These are phyloP conservation scores for Siniperca undulata DNA, from an alignment of 2,797 vertebrate species.

Conservation along the genomic window DNA sequence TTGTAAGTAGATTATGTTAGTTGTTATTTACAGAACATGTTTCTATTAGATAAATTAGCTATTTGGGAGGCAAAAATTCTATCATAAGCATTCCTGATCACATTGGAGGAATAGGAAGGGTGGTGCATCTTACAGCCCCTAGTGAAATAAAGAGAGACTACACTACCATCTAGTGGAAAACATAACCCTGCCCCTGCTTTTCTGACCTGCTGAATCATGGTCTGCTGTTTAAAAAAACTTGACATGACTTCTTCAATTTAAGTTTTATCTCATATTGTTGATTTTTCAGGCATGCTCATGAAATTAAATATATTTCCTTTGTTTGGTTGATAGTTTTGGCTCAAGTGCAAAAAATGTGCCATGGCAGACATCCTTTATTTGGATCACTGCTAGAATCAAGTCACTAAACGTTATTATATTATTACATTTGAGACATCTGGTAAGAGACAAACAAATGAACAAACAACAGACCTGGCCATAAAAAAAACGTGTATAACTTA, in stretches of 20 bases:
- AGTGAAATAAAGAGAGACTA: slow-evolving; percentile 54
- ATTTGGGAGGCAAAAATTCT: neutral
- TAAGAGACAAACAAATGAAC: neutral
- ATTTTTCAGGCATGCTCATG: neutral
- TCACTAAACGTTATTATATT: neutral
- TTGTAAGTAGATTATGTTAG: neutral
- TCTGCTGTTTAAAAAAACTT: neutral
- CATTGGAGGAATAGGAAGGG: neutral
- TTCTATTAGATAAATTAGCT: neutral
- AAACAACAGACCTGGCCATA: neutral
- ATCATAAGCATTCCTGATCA: neutral
- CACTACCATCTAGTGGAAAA: slow-evolving; percentile 78
- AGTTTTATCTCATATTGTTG: neutral
- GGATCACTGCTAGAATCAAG: neutral
- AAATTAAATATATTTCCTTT: neutral
- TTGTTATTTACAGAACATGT: neutral
- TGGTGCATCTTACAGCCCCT: neutral
- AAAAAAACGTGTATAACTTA: neutral
- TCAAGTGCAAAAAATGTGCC: neutral
- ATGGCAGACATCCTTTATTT: neutral
- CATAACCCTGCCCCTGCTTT: slow-evolving; percentile 5
- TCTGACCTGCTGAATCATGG: slow-evolving; percentile 50
- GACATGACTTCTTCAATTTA: neutral
- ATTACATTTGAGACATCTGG: neutral
- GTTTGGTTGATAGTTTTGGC: neutral